Base-by-base conservation (phyloP, 2,888 invertebrate genomes). In the Gonocerus acuteangulatus region DNA sequence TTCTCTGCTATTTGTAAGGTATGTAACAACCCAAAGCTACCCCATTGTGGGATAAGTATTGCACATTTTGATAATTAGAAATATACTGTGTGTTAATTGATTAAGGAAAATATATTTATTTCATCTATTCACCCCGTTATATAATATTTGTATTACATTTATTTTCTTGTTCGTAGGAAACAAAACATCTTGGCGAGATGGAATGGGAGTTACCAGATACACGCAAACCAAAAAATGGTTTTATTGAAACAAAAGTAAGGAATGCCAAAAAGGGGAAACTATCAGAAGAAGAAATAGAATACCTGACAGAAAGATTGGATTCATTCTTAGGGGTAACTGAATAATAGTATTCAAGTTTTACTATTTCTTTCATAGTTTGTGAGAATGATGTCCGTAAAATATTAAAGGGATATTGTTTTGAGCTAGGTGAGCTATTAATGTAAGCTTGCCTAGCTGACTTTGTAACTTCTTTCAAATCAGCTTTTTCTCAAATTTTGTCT, bases 291-390 rank as follows among this genome's bases (percentile, higher is more conserved):
- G 51, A 51, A 51, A n/a, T 51, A 0, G 18, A 27, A 19, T 51
- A n/a, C 19, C 2, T 51, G 7, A 19, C 32, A 21, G 18, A 36
- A 36, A 51, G 51, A 19, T 6, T 51, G n/a, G 34, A 18, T 11
- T 34, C 32, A 7, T 51, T 51, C 34, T 51, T 27, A 34, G n/a
- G 34, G 51, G 51, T 51, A 34, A 34, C 18, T 18, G 6, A 49
- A 42, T 15, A 9, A 9, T 42, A 15, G 2, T 42, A 16, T 42
- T 15, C n/a, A 42, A 4, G 11, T 9, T 34, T 34, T 34, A 34
- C 7, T 34, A 42, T 42, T 42, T 16, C 9, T 45, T 15, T 15
- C 9, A 16, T 18, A 15, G 11, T 45, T 45, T 2, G 15, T 2
- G 45, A 18, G 4, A 9, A 45, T 18, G 18, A 2, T 16, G 18